Base-by-base conservation (phyloP, 2,888 invertebrate species). In the Himalopsyche anomala region DNA sequence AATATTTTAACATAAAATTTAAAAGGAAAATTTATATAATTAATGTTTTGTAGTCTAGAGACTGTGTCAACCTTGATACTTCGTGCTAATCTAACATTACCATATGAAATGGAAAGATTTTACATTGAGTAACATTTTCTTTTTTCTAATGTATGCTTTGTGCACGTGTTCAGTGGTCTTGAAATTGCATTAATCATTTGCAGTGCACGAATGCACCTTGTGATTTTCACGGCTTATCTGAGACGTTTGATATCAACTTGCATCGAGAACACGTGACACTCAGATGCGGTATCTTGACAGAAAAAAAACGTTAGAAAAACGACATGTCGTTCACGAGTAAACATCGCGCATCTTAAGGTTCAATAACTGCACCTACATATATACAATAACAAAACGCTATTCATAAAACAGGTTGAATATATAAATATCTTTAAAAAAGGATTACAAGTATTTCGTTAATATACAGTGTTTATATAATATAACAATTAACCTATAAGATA, bases 141-240 rank as follows among this genome's bases (percentile, higher is more conserved):
- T 74, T 12, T 36, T 36, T 38, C 38, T 74, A 11, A 4, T 38
- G 74, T 38, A 36, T 38, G 38, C 38, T 4, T 4, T 45, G 4
- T 80, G 42, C 80, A 80, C 80, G 80, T 45, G 80, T 19, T n/a
- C 80, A 42, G 80, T 28, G 80, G 19, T 45, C 80, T 80, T 80
- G 80, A 45, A 17, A 28, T n/a, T 80, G 80, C 40, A 19, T 42
- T n/a, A 36, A 80, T 42, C 80, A 80, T 80, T 42, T 28, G 80
- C 45, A 42, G 5, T 28, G 80, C 80, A 80, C 80, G 80, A 28
- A 80, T 42, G 19, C n/a, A 80, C 80, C 80, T 80, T 80, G 80
- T 80, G 80, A 42, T 51, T 51, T 45, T 51, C 80, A 80, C 80
- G 45, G 45, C 80, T 42, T 80, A 80, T 80, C 80, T 80, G 0